Conservation (phyloP, 2,888 invertebrate species). For the Sarcophaga carnaria region DNA sequence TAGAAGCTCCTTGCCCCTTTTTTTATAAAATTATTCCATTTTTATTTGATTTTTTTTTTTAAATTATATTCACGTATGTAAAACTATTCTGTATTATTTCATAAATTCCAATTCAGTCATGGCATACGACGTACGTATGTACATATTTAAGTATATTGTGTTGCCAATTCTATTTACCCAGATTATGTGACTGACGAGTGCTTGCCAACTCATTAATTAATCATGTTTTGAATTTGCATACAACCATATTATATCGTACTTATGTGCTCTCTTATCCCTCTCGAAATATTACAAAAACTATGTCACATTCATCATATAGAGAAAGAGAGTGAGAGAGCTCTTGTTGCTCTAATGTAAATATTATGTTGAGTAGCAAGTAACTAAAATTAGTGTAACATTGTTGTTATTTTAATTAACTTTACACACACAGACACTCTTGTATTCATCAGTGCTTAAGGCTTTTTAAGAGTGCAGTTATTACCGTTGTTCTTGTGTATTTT, state of each 20-base stretch:
- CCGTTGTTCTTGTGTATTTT: neutral
- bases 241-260: neutral
- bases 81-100: neutral
- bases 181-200: neutral
- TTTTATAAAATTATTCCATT: too few relatives aligned
- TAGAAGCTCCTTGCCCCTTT: too few relatives aligned
- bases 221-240: neutral
- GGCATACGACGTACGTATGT: too few relatives aligned
- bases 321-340: conserved; percentile 23
- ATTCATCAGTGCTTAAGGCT: neutral
- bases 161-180: conserved; percentile 8
- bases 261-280: neutral
- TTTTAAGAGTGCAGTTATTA: neutral
- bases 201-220: conserved; percentile 17
- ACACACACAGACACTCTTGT: conserved; percentile 7
- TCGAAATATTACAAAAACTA: conserved; percentile 29
- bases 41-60: too few relatives aligned
- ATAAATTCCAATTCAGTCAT: conserved; percentile 1
- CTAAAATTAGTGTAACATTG: conserved; percentile 30
- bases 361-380: conserved; percentile 4
- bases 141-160: neutral
- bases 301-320: conserved; percentile 39
- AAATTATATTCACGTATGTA: too few relatives aligned
- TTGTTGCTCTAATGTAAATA: neutral
- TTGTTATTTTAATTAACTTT: conserved; percentile 41